These are phyloP conservation scores for Cinclus mexicanus DNA, from an alignment of 2,113 vertebrate genomes.

Conservation along the genomic window DNA sequence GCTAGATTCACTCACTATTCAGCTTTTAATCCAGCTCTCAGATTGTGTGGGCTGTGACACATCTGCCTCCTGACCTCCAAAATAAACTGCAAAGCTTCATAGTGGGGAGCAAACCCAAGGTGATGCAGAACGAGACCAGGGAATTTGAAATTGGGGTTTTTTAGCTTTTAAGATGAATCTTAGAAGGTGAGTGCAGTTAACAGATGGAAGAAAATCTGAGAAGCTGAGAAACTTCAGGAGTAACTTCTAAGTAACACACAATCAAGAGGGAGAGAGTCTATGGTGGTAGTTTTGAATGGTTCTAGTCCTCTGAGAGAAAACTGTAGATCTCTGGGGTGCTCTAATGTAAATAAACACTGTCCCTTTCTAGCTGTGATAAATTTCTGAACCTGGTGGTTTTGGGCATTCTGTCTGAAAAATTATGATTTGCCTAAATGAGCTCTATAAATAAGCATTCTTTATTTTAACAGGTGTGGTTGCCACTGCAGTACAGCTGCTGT, in stretches of 20 bases:
- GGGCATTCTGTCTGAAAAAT: not conserved
- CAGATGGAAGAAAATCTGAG: not conserved
- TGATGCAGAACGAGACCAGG: not conserved
- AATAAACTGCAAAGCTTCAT: not conserved
- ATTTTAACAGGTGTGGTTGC: not conserved
- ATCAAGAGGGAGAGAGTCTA: not conserved
- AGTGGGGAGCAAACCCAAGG: not conserved
- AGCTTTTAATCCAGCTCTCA: not conserved
- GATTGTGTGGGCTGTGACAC: not conserved
- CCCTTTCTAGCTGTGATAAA: not conserved
- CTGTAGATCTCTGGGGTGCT: not conserved
- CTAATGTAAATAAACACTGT: not conserved
- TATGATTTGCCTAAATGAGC: not conserved
- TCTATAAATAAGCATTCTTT: not conserved
- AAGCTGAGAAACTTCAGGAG: not conserved
- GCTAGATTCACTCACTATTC: not conserved
- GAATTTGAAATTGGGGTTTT: not conserved
- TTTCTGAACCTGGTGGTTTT: not conserved
- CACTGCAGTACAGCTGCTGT: not conserved
- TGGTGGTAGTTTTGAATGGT: not conserved
- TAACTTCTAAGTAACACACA: rapidly evolving
- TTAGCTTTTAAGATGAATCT: not conserved
- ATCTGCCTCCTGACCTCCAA: not conserved
- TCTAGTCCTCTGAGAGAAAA: not conserved
- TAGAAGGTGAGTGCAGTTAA: not conserved